Evolutionary conservation across 2,113 vertebrate genomes (phyloP).

Genomic region (Epinephelus cyanopodus): DNA sequence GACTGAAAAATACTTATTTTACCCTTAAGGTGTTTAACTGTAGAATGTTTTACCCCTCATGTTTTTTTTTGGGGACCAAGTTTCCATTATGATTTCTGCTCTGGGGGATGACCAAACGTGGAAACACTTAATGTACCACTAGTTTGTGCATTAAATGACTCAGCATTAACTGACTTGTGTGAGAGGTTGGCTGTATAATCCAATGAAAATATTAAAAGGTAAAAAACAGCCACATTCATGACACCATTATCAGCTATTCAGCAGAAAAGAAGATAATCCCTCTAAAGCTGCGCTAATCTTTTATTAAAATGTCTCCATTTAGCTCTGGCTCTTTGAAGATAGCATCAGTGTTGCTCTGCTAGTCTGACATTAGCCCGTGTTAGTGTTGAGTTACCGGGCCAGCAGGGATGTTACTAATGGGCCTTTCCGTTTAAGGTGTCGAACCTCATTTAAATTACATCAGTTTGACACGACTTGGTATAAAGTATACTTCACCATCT

Average conservation of each 20-base stretch:
- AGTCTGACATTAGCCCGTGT: slow-evolving; percentile 22
- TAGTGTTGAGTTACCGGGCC: slow-evolving; percentile 15
- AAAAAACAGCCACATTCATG: slow-evolving; percentile 11
- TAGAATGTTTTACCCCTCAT: not conserved
- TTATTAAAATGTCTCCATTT: slow-evolving; percentile 52
- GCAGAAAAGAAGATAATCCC: slow-evolving; percentile 43
- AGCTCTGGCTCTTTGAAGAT: slow-evolving; percentile 34
- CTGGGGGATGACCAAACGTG: not conserved
- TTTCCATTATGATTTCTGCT: not conserved
- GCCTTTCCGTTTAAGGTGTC: slow-evolving; percentile 1
- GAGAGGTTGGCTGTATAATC: not conserved
- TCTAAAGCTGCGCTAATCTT: slow-evolving; percentile 38
- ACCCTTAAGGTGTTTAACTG: no score
- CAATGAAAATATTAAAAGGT: slow-evolving; percentile 24
- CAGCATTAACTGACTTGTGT: slow-evolving; percentile 1
- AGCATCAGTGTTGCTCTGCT: slow-evolving; percentile 11
- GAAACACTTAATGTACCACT: not conserved
- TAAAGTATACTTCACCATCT: not conserved
- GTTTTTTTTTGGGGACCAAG: not conserved
- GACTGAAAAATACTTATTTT: not conserved
- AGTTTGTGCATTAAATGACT: not conserved
- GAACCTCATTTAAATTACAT: not conserved
- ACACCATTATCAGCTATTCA: slow-evolving; percentile 17
- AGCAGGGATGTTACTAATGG: not conserved
- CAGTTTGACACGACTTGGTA: not conserved